Percentiles rank a stretch among this genome's conserved stretches.
Evolutionary conservation across 1,140 invertebrate species (phyloP).

Genomic region (Periplaneta americana): DNA sequence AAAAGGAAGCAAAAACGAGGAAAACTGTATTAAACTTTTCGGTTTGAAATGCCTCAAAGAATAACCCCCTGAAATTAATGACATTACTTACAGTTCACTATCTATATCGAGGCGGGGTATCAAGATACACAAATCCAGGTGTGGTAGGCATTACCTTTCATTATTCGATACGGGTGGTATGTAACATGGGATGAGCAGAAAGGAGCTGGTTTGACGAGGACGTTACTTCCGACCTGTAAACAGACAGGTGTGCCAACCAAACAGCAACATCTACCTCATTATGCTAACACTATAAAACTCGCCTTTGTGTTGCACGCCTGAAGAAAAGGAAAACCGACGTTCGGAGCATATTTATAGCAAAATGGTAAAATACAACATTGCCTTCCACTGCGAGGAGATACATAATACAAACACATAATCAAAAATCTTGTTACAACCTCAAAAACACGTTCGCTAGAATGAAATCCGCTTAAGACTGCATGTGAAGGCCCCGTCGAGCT

Average conservation of each 20-base stretch:
- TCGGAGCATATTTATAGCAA: not conserved
- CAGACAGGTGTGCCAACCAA: not conserved
- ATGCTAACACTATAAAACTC: not conserved
- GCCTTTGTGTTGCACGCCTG: not conserved
- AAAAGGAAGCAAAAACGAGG: too few relatives aligned
- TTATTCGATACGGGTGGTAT: too few relatives aligned
- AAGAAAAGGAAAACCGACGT: not conserved
- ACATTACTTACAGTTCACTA: too few relatives aligned
- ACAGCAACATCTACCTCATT: too few relatives aligned
- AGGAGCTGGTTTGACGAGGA: not conserved
- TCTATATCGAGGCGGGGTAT: too few relatives aligned
- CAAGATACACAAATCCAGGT: too few relatives aligned
- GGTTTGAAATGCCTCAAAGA: too few relatives aligned
- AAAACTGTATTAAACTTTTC: too few relatives aligned
- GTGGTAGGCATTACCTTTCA: too few relatives aligned
- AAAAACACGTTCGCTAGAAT: not conserved
- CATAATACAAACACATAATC: not conserved
- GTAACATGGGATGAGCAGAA: too few relatives aligned
- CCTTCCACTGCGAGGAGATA: not conserved
- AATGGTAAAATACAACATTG: not conserved
- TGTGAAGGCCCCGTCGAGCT: not conserved
- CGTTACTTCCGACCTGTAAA: not conserved
- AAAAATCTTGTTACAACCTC: not conserved
- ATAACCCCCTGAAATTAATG: too few relatives aligned
- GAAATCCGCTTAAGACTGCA: not conserved